Evolutionary conservation across 1,140 invertebrate species (phyloP), one percentile per base, ranked within the genome.

Genomic region (Drosophila paulistorum): DNA sequence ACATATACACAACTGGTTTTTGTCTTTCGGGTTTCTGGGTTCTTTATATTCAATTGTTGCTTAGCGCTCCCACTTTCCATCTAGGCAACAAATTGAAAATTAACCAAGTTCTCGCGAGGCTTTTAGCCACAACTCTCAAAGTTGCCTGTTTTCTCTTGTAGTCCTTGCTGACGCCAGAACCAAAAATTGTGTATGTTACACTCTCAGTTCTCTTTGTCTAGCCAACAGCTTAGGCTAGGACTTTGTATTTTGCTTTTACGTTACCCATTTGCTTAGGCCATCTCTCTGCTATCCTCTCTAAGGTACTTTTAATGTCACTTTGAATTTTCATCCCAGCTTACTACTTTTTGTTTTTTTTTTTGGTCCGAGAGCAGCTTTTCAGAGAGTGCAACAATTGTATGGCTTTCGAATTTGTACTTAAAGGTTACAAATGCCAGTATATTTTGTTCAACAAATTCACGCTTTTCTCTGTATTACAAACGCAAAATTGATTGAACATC

Each of bases 11-110:
- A 77, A 67, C 57, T 51, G 33, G 30, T 33, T 30, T 54, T 65
- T 65, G 39, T 64, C 48, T 11, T 64, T 5, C 26, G 13, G 30
- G 33, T 51, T 60, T 51, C 17, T 23, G 45, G 14, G 39, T 39
- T 48, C 17, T 69, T 58, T 9, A 2, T 37, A 35, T 74, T 74
- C 41, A 66, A 66, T 41, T 42, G 70, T 72, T 72, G 68, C 71
- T 64, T 73, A 70, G 70, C 70, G 9, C 35, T 37, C 37, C 37
- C 68, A 42, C 58, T 78, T 55, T 71, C 20, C 41, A 62, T 26
- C 57, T 69, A 67, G 35, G 66, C 74, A 65, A 57, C 72, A 87
- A 87, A 86, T 86, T 87, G 83, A 86, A 86, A 86, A 83, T 86
- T 87, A 86, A 77, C 58, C 69, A 71, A 83, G 67, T 69, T 68